phyloP scores from a whole-genome alignment of 2,888 invertebrate genomes.

The Orchesellides sinensis region DNA sequence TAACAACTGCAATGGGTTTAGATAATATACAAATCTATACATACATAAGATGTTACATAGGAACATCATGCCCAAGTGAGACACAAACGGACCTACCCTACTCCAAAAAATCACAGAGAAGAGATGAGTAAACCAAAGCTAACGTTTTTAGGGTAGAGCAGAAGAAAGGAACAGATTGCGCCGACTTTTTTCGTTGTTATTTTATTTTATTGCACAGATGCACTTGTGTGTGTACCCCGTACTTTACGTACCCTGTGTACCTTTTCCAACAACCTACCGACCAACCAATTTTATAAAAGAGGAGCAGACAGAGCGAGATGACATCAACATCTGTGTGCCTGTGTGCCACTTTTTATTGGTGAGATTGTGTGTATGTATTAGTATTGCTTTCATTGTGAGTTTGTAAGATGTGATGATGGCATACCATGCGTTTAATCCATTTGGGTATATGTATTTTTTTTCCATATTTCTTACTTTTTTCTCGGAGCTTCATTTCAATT shows the following conservation, averaged over 20 bases:
- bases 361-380: too few species aligned
- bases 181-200: not conserved
- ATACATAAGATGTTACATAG: too few species aligned
- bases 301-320: not conserved
- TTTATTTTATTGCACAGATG: too few species aligned
- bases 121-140: not conserved
- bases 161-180: not conserved
- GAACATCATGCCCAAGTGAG: not conserved
- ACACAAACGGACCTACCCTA: not conserved
- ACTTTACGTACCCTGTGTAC: not conserved
- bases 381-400: not conserved
- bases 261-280: not conserved
- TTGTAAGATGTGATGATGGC: not conserved
- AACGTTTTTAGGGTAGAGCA: too few species aligned
- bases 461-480: not conserved
- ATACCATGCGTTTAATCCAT: not conserved
- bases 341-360: too few species aligned
- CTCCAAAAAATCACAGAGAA: not conserved
- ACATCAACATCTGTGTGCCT: conserved; percentile 11
- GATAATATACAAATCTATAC: too few species aligned
- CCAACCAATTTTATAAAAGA: too few species aligned
- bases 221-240: too few species aligned
- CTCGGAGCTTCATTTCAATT: not conserved
- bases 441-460: not conserved
- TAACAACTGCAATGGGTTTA: too few species aligned